Evolutionary conservation across 2,888 invertebrate species (phyloP), one percentile per base, ranked within the genome.

Genomic region (Lasius fuliginosus): DNA sequence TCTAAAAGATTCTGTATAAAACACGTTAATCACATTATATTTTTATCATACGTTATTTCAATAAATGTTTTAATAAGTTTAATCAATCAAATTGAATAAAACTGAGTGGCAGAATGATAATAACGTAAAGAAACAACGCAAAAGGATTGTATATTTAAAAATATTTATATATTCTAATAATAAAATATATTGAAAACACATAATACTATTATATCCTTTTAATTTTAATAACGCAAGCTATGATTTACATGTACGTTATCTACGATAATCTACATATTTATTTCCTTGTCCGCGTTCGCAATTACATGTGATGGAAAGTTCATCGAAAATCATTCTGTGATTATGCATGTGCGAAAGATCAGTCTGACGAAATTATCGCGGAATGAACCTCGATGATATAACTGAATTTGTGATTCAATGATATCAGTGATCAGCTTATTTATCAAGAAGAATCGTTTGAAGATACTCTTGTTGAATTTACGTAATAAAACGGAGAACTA

Each of bases 391-490:
- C 11, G 53, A 46, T 73, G 3, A 0, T 46, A 49, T 46, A 53
- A 53, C n/a, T 73, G 71, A 73, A 60, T 46, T 79, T 81, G 33
- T 1, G 6, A 12, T 71, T 33, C 58, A n/a, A 36, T 18, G 27
- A 60, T 33, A 79, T 53, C 46, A 42, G 9, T 12, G 40, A 73
- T 36, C n/a, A n/a, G 60, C 18, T 58, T 23, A 36, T 46, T 79
- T 33, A 46, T 33, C 46, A 71, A 46, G 9, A 18, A 36, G 42
- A 60, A 60, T 73, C 23, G 18, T 11, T 71, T 23, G 58, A 42
- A 23, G 79, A 27, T 36, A 60, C 46, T 71, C 36, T 23, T 69
- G 42, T 71, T 40, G 23, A 82, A 82, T 77, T 74, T 53, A 82
- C 53, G 53, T 82, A 75, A 76, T 62, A 30, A 73, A 46, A 27